phyloP scores from a whole-genome alignment of 2,113 vertebrate genomes.

The Campylomormyrus tamandua region DNA sequence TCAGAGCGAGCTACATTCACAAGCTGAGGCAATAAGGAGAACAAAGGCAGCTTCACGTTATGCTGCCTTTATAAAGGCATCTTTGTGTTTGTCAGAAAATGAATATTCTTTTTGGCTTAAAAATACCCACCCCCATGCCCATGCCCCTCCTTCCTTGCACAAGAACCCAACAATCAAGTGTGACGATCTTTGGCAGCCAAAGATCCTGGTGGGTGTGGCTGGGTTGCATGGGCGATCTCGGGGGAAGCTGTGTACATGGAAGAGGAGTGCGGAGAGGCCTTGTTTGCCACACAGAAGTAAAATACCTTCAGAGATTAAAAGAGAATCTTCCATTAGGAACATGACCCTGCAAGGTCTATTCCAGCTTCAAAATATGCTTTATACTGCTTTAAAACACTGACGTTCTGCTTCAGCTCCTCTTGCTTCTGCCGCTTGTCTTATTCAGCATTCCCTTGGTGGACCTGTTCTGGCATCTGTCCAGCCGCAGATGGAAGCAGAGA shows the following conservation, averaged over 20 bases:
- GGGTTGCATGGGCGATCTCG: neutral
- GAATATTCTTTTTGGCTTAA: neutral
- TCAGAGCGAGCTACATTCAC: neutral
- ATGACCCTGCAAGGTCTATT: neutral
- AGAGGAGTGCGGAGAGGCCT: neutral
- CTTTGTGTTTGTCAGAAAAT: neutral
- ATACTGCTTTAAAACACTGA: neutral
- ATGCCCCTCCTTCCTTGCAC: neutral
- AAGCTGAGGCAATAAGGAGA: neutral
- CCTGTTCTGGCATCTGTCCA: neutral
- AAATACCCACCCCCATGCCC: neutral
- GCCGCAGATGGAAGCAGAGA: neutral
- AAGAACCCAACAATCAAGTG: neutral
- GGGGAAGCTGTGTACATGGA: neutral
- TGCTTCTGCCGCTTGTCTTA: neutral
- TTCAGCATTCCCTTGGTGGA: neutral
- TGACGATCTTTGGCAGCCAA: neutral
- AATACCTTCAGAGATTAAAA: neutral
- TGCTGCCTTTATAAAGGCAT: neutral
- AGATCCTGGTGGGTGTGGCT: neutral
- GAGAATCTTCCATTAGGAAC: neutral
- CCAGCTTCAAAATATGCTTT: neutral
- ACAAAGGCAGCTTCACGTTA: neutral
- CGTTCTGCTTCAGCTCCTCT: neutral
- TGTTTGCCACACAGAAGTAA: neutral